A percentile compares a stretch with the other conserved stretches of the same genome.
phyloP scores from a whole-genome alignment of 2,888 invertebrate species.

The Coenonympha glycerion region DNA sequence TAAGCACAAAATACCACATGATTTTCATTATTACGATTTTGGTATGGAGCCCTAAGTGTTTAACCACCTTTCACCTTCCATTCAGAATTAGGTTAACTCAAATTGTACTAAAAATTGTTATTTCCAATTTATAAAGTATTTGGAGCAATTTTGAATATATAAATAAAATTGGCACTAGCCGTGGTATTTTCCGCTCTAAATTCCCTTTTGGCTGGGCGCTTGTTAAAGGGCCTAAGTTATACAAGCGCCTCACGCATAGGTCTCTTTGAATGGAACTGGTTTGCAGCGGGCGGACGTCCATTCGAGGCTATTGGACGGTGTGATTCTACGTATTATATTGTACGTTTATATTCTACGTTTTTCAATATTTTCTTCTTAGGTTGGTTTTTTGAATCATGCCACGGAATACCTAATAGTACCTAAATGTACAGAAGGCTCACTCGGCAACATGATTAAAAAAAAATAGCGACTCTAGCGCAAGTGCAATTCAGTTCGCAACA shows the following conservation, averaged over 20 bases:
- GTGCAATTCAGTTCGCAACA: no score
- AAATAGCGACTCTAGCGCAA: no score
- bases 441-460: no score
- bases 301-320: neutral
- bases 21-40: no score
- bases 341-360: no score
- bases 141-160: constrained; percentile 2
- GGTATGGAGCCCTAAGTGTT: no score
- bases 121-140: neutral
- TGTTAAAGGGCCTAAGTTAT: constrained; percentile 16
- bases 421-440: no score
- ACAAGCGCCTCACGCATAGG: constrained; percentile 25
- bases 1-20: no score
- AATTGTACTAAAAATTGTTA: neutral
- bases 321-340: constrained; percentile 5
- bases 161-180: constrained; percentile 6
- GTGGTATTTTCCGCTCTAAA: constrained; percentile 4
- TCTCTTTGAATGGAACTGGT: constrained; percentile 23
- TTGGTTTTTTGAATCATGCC: neutral
- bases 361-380: neutral
- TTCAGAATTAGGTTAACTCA: neutral
- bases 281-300: constrained; percentile 1
- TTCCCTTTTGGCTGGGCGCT: neutral
- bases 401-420: no score
- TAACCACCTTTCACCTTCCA: neutral